phyloP scores from a whole-genome alignment of 2,888 invertebrate species.

The Thecophora atra region DNA sequence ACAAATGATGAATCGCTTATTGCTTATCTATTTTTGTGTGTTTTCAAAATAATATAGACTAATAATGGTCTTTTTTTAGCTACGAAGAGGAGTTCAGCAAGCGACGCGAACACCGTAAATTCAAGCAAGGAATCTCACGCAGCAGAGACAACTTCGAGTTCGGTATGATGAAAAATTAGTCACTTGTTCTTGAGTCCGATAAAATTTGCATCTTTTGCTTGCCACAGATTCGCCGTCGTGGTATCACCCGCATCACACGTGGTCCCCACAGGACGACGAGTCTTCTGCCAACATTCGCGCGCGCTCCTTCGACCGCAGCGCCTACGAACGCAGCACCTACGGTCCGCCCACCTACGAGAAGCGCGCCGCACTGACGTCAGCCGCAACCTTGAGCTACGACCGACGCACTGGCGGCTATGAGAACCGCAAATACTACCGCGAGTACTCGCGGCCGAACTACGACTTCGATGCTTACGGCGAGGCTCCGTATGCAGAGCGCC shows the following conservation, averaged over 20 bases:
- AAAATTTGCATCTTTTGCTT: no score
- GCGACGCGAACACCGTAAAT: conserved; percentile 59
- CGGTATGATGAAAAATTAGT: conserved; percentile 48
- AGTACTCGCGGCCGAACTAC: conserved; percentile 63
- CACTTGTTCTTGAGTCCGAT: no score
- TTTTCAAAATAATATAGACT: no score
- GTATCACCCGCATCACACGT: conserved; percentile 64
- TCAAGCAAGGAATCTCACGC: conserved; percentile 60
- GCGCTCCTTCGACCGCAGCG: conserved; percentile 63
- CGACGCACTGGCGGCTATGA: conserved; percentile 57
- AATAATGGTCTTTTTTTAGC: conserved; percentile 47
- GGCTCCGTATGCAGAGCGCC: conserved; percentile 45
- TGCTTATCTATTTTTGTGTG: no score
- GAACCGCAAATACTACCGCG: conserved; percentile 63
- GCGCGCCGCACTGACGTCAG: conserved; percentile 53
- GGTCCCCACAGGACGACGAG: conserved; percentile 66
- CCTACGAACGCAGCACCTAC: conserved; percentile 65
- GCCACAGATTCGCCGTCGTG: conserved; percentile 63
- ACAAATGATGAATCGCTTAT: no score
- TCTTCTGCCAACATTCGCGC: conserved; percentile 53
- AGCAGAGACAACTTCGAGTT: conserved; percentile 65
- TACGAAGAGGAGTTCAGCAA: conserved; percentile 64
- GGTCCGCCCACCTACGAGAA: conserved; percentile 66
- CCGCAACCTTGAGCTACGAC: conserved; percentile 53
- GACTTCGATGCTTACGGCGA: conserved; percentile 58